Evolutionary conservation across 2,888 invertebrate genomes (phyloP).

Genomic region (Cheilosia soror): DNA sequence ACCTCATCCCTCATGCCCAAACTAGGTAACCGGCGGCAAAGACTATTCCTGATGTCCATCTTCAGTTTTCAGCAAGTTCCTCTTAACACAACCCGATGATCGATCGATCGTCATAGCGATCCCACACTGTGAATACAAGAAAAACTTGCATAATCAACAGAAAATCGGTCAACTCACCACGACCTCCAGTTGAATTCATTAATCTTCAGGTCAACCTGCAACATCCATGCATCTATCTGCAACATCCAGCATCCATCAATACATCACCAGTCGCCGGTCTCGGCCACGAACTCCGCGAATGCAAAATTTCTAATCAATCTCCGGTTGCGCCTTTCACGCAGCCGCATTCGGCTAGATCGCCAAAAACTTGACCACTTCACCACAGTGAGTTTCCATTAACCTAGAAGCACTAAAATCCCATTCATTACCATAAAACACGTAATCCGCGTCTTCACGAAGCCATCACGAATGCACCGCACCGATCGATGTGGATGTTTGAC

Average conservation of each 20-base stretch:
- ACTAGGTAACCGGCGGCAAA: conserved; percentile 34
- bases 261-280: conserved; percentile 37
- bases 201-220: conserved; percentile 70
- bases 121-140: conserved; percentile 63
- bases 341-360: conserved; percentile 8
- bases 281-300: conserved; percentile 46
- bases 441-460: conserved; percentile 49
- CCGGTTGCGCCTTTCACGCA: conserved; percentile 46
- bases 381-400: conserved; percentile 66
- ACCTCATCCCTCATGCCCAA: conserved; percentile 32
- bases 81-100: conserved; percentile 54
- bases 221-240: conserved; percentile 15
- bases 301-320: conserved; percentile 73
- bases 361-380: conserved; percentile 66
- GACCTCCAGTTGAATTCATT: conserved; percentile 73
- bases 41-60: conserved; percentile 20
- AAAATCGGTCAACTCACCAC: conserved; percentile 72
- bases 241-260: conserved; percentile 48
- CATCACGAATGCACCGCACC: conserved; percentile 10
- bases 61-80: conserved; percentile 48
- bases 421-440: conserved; percentile 74
- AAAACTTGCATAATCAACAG: conserved; percentile 64
- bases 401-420: conserved; percentile 75
- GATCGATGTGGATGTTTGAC: conserved; percentile 51
- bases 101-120: conserved; percentile 57